These are phyloP conservation scores for Echinometra lucunter DNA, from an alignment of 53 echinoderm and acorn worm genomes.

Conservation along the genomic window DNA sequence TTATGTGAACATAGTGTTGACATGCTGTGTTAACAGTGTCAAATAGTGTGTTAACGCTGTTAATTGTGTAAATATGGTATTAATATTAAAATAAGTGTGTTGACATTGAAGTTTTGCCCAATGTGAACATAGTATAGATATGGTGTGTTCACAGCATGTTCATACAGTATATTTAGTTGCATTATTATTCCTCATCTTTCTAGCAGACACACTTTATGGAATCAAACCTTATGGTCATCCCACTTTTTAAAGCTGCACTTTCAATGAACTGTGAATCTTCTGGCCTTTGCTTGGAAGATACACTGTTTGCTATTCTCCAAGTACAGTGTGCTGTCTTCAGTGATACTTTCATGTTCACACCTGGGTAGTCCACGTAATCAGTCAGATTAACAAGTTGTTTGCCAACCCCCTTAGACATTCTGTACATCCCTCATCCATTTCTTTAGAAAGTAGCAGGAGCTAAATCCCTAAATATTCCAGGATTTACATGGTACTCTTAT, in stretches of 20 bases:
- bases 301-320: no score
- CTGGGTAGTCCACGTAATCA: not conserved
- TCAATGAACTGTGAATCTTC: no score
- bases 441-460: not conserved
- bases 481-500: slow-evolving; percentile 27
- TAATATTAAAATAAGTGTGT: no score
- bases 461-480: slow-evolving; percentile 11
- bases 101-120: no score
- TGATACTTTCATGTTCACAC: not conserved
- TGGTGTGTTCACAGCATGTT: not conserved
- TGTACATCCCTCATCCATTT: not conserved
- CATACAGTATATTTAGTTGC: not conserved
- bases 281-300: no score
- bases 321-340: no score
- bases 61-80: not conserved
- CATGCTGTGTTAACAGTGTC: no score
- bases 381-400: slow-evolving; percentile 1
- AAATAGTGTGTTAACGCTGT: no score
- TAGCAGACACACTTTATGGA: not conserved
- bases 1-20: no score
- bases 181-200: not conserved
- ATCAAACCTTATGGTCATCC: no score
- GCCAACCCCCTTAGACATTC: not conserved
- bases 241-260: no score
- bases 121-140: not conserved